Conservation (phyloP, 2,797 vertebrate species). For the Rhabdophis nuchalis region DNA sequence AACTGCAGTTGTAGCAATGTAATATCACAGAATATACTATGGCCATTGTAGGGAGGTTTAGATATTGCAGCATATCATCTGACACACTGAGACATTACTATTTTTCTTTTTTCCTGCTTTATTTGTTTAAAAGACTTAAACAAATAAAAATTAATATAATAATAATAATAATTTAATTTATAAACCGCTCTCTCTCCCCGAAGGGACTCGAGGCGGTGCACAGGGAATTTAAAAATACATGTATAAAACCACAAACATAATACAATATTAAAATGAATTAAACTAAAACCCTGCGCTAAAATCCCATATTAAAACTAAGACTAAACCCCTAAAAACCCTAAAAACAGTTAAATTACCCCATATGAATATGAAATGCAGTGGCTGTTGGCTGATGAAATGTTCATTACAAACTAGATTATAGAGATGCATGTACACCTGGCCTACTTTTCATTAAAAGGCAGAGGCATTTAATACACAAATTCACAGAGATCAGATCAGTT, state of each 20-base stretch:
- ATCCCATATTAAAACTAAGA: too few species aligned
- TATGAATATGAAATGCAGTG: background rate
- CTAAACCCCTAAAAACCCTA: too few species aligned
- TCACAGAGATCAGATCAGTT: background rate
- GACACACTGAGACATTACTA: background rate
- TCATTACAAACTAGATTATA: background rate
- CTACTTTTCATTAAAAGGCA: slow-evolving; percentile 43
- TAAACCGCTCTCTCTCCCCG: too few species aligned
- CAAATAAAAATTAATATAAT: background rate
- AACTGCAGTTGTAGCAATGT: background rate
- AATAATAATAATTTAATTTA: too few species aligned
- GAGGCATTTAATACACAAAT: background rate
- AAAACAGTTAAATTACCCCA: too few species aligned
- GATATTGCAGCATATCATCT: background rate
- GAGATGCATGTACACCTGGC: slow-evolving; percentile 37
- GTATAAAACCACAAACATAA: too few species aligned
- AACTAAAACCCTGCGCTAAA: too few species aligned
- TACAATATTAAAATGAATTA: too few species aligned
- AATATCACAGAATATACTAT: background rate
- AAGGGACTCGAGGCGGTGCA: too few species aligned
- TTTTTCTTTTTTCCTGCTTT: background rate
- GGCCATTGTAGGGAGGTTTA: background rate
- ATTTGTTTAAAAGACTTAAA: background rate
- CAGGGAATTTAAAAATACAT: too few species aligned
- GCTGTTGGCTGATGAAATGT: background rate